These are phyloP conservation scores for Canis aureus DNA, from an alignment of 2,113 vertebrate genomes.

Conservation along the genomic window DNA sequence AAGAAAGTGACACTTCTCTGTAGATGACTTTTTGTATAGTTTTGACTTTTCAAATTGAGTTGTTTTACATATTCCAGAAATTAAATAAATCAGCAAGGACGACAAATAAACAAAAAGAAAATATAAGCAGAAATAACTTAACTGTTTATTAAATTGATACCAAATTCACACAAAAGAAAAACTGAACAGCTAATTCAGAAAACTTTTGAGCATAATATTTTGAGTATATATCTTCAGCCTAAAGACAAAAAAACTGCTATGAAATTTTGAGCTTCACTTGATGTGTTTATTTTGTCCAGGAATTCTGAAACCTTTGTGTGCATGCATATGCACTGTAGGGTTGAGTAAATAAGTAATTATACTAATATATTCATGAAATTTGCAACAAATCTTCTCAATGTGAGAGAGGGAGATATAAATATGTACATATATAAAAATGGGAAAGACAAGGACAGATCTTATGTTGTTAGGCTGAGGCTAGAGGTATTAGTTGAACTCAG, in stretches of 20 bases:
- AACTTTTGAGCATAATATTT: not conserved
- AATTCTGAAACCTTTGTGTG: not conserved
- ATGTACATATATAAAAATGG: not conserved
- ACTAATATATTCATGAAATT: not conserved
- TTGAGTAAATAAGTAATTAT: not conserved
- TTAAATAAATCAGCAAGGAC: not conserved
- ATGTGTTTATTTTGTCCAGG: not conserved
- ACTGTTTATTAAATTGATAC: not conserved
- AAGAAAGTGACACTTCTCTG: not conserved
- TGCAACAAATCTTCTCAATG: not conserved
- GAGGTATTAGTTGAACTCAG: not conserved
- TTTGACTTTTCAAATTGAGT: not conserved
- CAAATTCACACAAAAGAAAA: not conserved
- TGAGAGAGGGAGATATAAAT: not conserved
- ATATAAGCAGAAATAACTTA: not conserved
- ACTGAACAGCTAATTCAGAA: not conserved
- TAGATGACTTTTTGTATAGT: not conserved
- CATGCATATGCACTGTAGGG: not conserved
- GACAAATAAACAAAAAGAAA: not conserved
- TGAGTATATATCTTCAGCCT: not conserved
- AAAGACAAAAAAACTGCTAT: not conserved
- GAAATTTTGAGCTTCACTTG: not conserved
- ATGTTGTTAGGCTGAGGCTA: not conserved
- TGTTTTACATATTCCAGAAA: constrained; percentile 11
- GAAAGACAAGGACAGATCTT: not conserved